Evolutionary conservation across 2,888 invertebrate genomes (phyloP).

Genomic region (Rhamphomyia laevipes): DNA sequence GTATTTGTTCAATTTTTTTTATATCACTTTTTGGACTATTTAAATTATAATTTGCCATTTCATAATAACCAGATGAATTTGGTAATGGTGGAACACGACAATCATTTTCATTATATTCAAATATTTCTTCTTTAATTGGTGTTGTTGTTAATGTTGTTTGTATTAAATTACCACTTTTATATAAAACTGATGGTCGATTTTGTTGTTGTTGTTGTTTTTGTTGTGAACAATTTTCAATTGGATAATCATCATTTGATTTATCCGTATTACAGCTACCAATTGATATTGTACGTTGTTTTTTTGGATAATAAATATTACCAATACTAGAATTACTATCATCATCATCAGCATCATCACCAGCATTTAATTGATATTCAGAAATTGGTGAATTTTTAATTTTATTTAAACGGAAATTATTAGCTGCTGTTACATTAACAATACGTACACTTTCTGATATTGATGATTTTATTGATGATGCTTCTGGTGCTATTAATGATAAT

Average conservation of each 20-base stretch:
- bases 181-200: conserved; percentile 15
- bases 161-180: conserved; percentile 8
- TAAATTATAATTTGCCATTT: conserved; percentile 3
- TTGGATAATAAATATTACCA: not conserved
- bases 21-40: no score
- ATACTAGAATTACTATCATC: conserved; percentile 12
- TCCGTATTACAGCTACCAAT: no score
- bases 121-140: conserved; percentile 14
- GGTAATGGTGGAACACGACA: conserved; percentile 19
- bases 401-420: conserved; percentile 25
- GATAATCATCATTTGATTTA: no score
- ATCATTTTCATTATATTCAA: conserved; percentile 15
- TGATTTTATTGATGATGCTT: conserved; percentile 31
- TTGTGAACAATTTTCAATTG: no score
- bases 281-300: no score
- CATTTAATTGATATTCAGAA: conserved; percentile 9
- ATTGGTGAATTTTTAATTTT: conserved; percentile 15
- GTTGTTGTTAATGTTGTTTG: conserved; percentile 2
- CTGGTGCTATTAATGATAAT: conserved; percentile 35
- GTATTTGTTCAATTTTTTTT: no score
- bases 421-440: conserved; percentile 32
- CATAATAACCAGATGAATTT: conserved; percentile 18
- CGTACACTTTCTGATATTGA: conserved; percentile 38
- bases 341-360: conserved; percentile 11
- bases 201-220: conserved; percentile 7